Conservation (phyloP, 2,888 invertebrate species). For the Liodrosophila aerea region DNA sequence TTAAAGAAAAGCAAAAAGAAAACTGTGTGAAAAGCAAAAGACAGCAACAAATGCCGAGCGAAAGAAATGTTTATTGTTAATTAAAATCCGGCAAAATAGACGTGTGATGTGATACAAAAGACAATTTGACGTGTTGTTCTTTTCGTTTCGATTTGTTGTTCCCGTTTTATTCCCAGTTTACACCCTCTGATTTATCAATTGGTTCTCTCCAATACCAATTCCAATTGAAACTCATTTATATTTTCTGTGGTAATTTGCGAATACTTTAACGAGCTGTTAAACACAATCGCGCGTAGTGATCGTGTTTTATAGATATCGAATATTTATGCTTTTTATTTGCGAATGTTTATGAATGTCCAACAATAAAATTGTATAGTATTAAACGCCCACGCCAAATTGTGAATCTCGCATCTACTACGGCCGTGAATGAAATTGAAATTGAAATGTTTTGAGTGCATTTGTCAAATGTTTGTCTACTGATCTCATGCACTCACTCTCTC, state of each 20-base stretch:
- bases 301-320: constrained; percentile 1
- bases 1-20: background rate
- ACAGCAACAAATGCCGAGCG: constrained; percentile 16
- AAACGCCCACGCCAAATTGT: constrained; percentile 35
- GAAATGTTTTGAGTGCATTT: constrained; percentile 23
- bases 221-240: constrained; percentile 13
- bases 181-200: constrained; percentile 20
- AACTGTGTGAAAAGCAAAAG: constrained; percentile 10
- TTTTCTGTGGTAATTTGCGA: constrained; percentile 13
- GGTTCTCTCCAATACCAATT: constrained; percentile 28
- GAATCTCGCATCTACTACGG: constrained; percentile 24
- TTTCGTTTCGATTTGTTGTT: constrained; percentile 62
- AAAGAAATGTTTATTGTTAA: constrained; percentile 38
- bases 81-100: constrained; percentile 16
- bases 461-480: constrained; percentile 19
- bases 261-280: constrained; percentile 58
- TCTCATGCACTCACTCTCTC: background rate
- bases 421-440: constrained; percentile 42
- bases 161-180: constrained; percentile 1
- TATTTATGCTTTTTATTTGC: constrained; percentile 51
- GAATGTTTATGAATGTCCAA: constrained; percentile 48
- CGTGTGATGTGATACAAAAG: constrained; percentile 67
- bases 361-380: constrained; percentile 38
- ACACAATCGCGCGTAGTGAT: constrained; percentile 13
- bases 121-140: constrained; percentile 56